Base-by-base conservation (phyloP, 2,113 vertebrate genomes). In the Melanostigma gelatinosum region DNA sequence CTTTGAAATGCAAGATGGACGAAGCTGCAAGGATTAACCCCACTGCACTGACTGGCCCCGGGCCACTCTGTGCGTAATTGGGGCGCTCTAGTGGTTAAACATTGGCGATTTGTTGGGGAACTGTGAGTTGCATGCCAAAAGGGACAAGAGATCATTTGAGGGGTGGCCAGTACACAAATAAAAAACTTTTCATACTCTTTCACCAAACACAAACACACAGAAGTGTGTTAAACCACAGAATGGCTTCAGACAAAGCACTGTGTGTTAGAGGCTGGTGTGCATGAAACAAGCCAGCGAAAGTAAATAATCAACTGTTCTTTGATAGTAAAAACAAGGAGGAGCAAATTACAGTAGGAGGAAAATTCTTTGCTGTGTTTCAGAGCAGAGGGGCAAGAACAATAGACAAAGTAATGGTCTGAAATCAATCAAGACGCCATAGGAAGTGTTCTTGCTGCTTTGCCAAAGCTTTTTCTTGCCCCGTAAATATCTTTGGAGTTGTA, bases 261-360 rank as follows among this genome's bases (percentile, higher is more conserved):
- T 89, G 48, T 85, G 72, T 80, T 38, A 42, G 18, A 54, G 83
- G 61, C 64, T 34, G 36, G 29, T 57, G 77, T 70, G 78, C 64
- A 73, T 48, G 46, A 38, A 71, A 44, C 24, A 50, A 68, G 54
- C 52, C 54, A 83, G 66, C 60, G 80, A 81, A 88, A 85, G 87
- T 75, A 89, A 90, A 91, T 64, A 91, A 68, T 66, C 44, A 69
- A 80, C 77, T 82, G 52, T 76, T 87, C 72, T 74, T 27, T 58
- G 52, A 77, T 24, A 16, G 66, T 70, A 65, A 74, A 80, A 80
- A 75, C 29, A 22, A 16, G 32, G 29, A 29, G 29, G 18, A 9
- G 29, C 2, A 68, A 80, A 69, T 66, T 70, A 64, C 3, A 8
- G 36, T 22, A 13, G 64, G 34, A 57, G 6, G 46, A 50, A 66